A percentile compares a stretch with the other conserved stretches of the same genome.
These are phyloP conservation scores for Mythimna pallens DNA, from an alignment of 2,888 invertebrate genomes.

Conservation along the genomic window DNA sequence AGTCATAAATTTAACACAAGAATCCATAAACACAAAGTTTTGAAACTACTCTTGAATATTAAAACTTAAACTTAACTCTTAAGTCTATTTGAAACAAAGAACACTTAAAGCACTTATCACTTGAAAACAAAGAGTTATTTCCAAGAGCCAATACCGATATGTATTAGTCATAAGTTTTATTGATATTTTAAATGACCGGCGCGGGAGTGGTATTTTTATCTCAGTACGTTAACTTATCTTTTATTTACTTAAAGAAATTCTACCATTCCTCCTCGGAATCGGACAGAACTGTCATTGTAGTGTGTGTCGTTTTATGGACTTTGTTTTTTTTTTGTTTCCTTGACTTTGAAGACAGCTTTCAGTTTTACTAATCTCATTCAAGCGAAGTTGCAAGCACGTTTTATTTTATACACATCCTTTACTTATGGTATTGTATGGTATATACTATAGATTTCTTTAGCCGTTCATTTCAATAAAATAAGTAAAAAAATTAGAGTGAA, in stretches of 20 bases:
- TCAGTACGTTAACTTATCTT: slow-evolving; percentile 46
- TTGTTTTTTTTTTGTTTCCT: slow-evolving; percentile 5
- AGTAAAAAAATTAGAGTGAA: too few relatives aligned
- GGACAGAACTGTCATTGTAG: slow-evolving; percentile 38
- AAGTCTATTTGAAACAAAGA: slow-evolving; percentile 35
- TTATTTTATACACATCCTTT: slow-evolving; percentile 15
- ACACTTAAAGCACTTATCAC: slow-evolving; percentile 27
- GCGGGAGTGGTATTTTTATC: slow-evolving; percentile 61
- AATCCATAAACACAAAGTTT: background rate
- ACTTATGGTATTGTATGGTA: too few relatives aligned
- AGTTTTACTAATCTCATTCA: slow-evolving; percentile 15
- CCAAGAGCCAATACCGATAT: slow-evolving; percentile 45
- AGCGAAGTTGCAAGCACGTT: slow-evolving; percentile 11
- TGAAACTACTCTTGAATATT: slow-evolving; percentile 11
- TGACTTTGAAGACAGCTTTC: slow-evolving; percentile 30
- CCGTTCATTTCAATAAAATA: too few relatives aligned
- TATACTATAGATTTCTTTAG: too few relatives aligned
- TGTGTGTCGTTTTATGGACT: slow-evolving; percentile 28
- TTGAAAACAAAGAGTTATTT: slow-evolving; percentile 53
- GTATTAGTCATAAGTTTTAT: slow-evolving; percentile 64
- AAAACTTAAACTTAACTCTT: background rate
- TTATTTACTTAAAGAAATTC: slow-evolving; percentile 55
- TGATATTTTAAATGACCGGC: slow-evolving; percentile 56
- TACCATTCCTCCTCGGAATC: slow-evolving; percentile 25
- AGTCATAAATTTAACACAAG: background rate